Conservation (phyloP, 2,113 vertebrate genomes). For the Aphelocoma coerulescens region DNA sequence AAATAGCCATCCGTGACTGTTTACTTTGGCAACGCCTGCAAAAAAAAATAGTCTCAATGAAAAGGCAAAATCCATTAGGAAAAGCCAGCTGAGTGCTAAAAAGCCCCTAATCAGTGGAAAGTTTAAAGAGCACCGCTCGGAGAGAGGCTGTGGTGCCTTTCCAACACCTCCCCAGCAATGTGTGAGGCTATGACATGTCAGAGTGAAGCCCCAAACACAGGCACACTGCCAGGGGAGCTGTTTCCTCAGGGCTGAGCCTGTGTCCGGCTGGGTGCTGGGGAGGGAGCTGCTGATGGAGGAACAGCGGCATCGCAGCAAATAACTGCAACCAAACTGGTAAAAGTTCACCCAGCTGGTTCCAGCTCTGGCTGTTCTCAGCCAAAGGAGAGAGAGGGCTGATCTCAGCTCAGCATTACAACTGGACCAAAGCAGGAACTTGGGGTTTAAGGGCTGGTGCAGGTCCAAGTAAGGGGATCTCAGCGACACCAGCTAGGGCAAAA, state of each 20-base stretch:
- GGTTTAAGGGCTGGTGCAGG: background rate
- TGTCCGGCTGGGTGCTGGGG: background rate
- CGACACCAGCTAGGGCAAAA: background rate
- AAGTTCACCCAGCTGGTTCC: background rate
- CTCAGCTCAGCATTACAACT: background rate
- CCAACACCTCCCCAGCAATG: conserved; percentile 53
- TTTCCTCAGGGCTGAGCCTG: background rate
- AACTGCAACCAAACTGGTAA: background rate
- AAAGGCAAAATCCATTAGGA: conserved; percentile 68
- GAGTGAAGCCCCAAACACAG: conserved; percentile 45
- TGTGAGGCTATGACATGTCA: conserved; percentile 65
- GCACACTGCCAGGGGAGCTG: conserved; percentile 26
- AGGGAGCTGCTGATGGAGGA: background rate
- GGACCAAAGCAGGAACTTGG: background rate
- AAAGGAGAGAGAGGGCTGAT: background rate
- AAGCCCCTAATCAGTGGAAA: conserved; percentile 66
- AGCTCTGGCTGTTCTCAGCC: background rate
- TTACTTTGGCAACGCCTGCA: conserved; percentile 47
- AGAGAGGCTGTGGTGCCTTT: conserved; percentile 53
- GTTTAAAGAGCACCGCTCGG: conserved; percentile 51
- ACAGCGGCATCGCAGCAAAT: background rate
- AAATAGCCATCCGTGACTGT: conserved; percentile 31
- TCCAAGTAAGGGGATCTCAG: background rate
- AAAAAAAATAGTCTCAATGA: conserved; percentile 10
- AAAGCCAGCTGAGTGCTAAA: conserved; percentile 64